Conservation (phyloP, 2,113 vertebrate genomes). For the Sphyrna mokarran region DNA sequence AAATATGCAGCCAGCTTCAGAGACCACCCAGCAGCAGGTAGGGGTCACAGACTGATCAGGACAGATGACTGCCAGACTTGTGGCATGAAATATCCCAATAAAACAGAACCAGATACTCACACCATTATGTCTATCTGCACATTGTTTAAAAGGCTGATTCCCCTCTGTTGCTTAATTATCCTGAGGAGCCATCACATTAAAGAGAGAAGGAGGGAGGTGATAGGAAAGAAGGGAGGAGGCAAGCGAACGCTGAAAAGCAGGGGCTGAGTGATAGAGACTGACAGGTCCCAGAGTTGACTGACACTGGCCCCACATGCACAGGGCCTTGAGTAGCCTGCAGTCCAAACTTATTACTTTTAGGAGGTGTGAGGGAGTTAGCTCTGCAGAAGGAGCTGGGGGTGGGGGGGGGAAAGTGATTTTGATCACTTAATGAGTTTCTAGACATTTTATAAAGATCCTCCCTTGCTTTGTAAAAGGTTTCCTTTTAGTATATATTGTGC, state of each 20-base stretch:
- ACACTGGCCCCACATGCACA: background rate
- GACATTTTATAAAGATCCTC: constrained; percentile 5
- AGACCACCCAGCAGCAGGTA: constrained; percentile 13
- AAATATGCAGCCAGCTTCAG: background rate
- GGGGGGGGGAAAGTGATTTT: background rate
- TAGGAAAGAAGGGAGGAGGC: background rate
- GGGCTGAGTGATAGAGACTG: background rate
- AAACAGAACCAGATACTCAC: background rate
- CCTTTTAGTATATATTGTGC: background rate
- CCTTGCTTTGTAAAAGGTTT: background rate
- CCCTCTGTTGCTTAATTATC: background rate
- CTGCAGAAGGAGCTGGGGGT: background rate
- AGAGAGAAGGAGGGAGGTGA: background rate
- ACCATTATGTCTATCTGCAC: background rate
- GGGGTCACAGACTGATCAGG: constrained; percentile 10
- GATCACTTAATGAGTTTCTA: constrained; percentile 1
- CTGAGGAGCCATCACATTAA: background rate
- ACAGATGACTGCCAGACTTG: background rate
- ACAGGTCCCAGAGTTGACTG: background rate
- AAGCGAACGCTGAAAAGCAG: background rate
- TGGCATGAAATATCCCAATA: constrained; percentile 15
- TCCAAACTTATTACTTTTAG: constrained; percentile 1
- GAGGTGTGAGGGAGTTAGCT: constrained; percentile 11
- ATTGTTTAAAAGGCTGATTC: background rate
- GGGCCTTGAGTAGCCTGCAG: background rate